These are phyloP conservation scores for Channa argus DNA, from an alignment of 2,113 vertebrate species.

Conservation along the genomic window DNA sequence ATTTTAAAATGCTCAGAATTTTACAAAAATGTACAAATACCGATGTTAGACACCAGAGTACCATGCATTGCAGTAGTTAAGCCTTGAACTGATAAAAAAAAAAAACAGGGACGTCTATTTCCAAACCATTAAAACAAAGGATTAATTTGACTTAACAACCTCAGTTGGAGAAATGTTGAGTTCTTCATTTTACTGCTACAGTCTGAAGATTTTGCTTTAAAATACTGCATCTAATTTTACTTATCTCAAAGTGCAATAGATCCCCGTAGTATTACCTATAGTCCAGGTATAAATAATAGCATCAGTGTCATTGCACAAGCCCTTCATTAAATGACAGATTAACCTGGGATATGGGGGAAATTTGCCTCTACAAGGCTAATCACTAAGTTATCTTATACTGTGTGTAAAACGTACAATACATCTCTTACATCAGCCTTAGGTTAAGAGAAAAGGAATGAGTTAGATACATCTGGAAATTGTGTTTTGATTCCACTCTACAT, in stretches of 20 bases:
- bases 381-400: background rate
- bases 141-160: no score
- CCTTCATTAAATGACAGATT: background rate
- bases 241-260: background rate
- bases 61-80: no score
- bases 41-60: no score
- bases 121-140: no score
- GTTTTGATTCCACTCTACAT: slow-evolving; percentile 57
- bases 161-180: no score
- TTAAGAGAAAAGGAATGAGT: slow-evolving; percentile 36
- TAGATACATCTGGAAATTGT: slow-evolving; percentile 70
- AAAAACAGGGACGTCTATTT: no score
- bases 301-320: background rate
- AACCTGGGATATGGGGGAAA: no score
- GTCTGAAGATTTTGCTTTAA: background rate
- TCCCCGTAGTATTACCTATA: background rate
- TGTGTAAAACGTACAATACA: background rate
- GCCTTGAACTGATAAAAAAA: no score
- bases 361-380: background rate
- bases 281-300: no score
- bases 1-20: no score
- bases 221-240: background rate
- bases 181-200: background rate
- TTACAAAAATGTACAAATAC: no score
- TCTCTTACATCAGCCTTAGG: slow-evolving; percentile 7